phyloP scores from a whole-genome alignment of 2,113 vertebrate species.

The Leucosticte australis region DNA sequence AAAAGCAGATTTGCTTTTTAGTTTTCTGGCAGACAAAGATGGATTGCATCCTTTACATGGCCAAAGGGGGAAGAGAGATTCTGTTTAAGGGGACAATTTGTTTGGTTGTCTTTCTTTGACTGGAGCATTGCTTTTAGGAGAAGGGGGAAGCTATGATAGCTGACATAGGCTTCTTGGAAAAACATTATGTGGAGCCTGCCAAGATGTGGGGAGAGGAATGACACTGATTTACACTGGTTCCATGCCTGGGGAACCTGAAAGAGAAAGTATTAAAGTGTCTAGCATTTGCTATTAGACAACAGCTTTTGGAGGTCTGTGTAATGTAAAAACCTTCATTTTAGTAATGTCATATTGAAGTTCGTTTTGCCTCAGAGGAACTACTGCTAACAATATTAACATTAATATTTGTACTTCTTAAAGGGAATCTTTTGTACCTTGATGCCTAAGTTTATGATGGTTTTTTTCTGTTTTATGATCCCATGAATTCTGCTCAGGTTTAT shows the following conservation, averaged over 20 bases:
- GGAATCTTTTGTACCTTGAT: neutral
- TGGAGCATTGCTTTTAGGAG: neutral
- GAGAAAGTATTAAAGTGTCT: neutral
- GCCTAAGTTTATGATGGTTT: neutral
- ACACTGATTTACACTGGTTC: neutral
- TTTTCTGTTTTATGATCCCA: neutral
- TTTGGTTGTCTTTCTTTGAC: neutral
- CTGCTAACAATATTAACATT: neutral
- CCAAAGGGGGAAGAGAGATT: neutral
- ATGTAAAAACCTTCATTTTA: neutral
- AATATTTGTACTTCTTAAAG: neutral
- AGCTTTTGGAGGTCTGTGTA: neutral
- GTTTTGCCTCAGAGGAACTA: neutral
- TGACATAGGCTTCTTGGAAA: neutral
- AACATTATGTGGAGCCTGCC: neutral
- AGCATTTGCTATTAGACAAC: neutral
- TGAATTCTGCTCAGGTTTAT: neutral
- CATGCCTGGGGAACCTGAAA: neutral
- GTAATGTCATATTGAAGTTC: neutral
- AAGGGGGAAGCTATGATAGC: neutral
- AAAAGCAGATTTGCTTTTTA: conserved; percentile 26
- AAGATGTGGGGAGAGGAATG: neutral
- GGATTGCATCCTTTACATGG: neutral
- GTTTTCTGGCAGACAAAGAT: conserved; percentile 1
- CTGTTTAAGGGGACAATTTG: neutral